These are phyloP conservation scores for Oreotragus oreotragus DNA, from an alignment of 2,113 vertebrate genomes.

Conservation along the genomic window DNA sequence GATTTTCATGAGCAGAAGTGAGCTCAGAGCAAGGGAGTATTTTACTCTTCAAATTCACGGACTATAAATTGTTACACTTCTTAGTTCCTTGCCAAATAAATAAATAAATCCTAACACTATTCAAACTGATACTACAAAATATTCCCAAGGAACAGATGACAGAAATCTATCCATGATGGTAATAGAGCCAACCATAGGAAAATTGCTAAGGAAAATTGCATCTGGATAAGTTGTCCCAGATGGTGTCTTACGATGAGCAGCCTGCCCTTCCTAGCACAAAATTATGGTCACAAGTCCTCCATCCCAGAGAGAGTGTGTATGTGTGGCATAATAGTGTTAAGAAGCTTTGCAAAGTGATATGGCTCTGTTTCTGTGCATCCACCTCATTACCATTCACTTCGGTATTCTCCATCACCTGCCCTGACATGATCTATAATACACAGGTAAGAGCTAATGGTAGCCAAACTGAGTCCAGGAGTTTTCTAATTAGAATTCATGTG, in stretches of 20 bases:
- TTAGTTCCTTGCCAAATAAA: not conserved
- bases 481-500: not conserved
- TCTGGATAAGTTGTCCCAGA: not conserved
- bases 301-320: not conserved
- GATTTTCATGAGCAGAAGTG: constrained; percentile 32
- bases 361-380: not conserved
- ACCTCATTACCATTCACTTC: not conserved
- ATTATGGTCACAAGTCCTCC: not conserved
- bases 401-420: not conserved
- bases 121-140: constrained; percentile 42
- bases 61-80: not conserved
- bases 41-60: not conserved
- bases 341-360: not conserved
- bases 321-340: too few relatives aligned
- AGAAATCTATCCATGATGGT: not conserved
- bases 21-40: not conserved
- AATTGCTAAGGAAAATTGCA: constrained; percentile 21
- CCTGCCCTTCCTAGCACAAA: not conserved
- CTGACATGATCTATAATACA: not conserved
- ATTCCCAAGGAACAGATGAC: constrained; percentile 33
- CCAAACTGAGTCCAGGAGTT: not conserved
- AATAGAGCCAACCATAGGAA: not conserved
- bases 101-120: not conserved
- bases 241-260: not conserved
- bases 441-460: not conserved